Conservation (phyloP, 2,888 invertebrate species). For the Ommatoiulus sabulosus region DNA sequence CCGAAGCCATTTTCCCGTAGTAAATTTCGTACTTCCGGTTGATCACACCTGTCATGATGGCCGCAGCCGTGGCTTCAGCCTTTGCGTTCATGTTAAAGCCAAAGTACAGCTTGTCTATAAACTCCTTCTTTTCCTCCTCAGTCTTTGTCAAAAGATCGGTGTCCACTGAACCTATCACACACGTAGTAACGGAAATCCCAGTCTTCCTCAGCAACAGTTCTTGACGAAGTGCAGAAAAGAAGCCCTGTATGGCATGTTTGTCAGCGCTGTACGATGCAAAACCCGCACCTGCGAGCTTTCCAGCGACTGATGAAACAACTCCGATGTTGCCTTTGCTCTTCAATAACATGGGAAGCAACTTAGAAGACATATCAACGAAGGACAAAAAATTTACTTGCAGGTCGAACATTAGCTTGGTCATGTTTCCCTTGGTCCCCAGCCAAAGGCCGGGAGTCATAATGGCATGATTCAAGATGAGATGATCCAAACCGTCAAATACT, state of each 20-base stretch:
- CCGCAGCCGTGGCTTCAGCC: background rate
- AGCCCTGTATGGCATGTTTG: conserved; percentile 9
- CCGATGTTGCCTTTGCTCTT: conserved; percentile 37
- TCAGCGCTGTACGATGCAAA: background rate
- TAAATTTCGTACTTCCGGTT: background rate
- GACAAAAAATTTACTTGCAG: conserved; percentile 60
- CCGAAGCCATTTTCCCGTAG: background rate
- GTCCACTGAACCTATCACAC: conserved; percentile 6
- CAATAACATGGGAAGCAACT: background rate
- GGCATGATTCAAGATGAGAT: conserved; percentile 53
- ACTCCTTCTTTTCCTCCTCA: background rate
- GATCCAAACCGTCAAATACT: conserved; percentile 45
- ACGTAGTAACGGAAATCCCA: conserved; percentile 24
- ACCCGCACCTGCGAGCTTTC: background rate
- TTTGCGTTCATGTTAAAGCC: background rate
- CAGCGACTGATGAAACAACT: conserved; percentile 12
- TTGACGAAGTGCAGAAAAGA: background rate
- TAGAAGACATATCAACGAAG: background rate
- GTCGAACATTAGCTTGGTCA: background rate
- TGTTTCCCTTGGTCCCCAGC: conserved; percentile 23
- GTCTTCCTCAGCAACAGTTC: background rate
- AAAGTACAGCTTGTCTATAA: background rate
- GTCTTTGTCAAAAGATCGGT: conserved; percentile 62
- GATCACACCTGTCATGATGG: conserved; percentile 6
- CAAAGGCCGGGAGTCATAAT: conserved; percentile 16